Percentiles rank a stretch among this genome's conserved stretches.
Conservation (phyloP, 2,113 vertebrate genomes). For the Oreochromis spilurus region DNA sequence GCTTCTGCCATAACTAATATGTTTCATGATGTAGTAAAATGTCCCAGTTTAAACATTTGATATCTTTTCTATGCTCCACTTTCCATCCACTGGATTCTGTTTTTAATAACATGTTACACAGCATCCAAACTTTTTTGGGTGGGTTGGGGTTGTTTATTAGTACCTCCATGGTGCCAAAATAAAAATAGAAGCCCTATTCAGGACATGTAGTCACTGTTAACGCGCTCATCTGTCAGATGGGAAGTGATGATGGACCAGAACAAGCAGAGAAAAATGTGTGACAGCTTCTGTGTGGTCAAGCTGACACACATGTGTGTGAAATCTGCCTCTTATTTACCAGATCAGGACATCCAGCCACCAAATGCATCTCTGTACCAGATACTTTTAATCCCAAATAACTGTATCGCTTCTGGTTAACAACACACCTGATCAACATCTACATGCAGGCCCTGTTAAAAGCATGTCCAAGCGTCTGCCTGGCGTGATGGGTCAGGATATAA, state of each 20-base stretch:
- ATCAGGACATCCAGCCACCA: background rate
- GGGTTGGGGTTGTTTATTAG: background rate
- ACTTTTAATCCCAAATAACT: background rate
- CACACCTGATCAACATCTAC: background rate
- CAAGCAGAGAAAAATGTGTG: background rate
- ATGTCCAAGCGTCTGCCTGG: background rate
- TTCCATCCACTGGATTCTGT: background rate
- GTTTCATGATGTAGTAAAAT: background rate
- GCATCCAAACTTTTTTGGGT: background rate
- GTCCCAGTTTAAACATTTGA: background rate
- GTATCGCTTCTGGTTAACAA: background rate
- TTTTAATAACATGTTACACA: background rate
- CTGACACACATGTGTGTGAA: background rate
- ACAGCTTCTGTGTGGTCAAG: background rate
- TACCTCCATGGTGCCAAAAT: background rate
- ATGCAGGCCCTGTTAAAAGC: background rate
- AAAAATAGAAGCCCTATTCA: background rate
- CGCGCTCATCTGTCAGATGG: background rate
- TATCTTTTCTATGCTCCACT: background rate
- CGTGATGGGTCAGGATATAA: rapidly evolving
- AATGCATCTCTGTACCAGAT: background rate
- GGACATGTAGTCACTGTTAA: background rate
- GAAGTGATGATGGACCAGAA: background rate
- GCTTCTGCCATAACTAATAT: background rate
- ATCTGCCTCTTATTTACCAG: background rate